Percentiles rank a stretch among this genome's conserved stretches.
Conservation (phyloP, 2,888 invertebrate species). For the Pilophorus perplexus region DNA sequence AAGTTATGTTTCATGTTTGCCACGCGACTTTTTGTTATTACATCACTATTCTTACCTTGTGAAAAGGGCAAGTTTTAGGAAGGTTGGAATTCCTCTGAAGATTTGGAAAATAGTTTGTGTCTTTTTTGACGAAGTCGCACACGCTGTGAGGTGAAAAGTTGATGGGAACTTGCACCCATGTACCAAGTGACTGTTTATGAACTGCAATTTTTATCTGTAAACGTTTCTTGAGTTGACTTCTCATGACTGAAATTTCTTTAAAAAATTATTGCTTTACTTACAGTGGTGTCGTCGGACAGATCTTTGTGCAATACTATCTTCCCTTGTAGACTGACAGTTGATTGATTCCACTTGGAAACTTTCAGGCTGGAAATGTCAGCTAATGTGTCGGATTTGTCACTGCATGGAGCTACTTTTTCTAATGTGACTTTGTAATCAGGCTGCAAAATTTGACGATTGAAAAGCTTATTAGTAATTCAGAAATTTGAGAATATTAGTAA, state of each 20-base stretch:
- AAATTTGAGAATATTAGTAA: too few species aligned
- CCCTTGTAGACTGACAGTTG: not conserved
- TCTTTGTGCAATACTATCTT: conserved; percentile 1
- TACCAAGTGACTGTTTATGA: not conserved
- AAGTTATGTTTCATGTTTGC: too few species aligned
- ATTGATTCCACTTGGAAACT: not conserved
- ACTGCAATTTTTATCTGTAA: conserved; percentile 1
- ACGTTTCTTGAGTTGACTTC: not conserved
- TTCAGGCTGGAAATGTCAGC: conserved; percentile 22
- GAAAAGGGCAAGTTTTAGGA: conserved; percentile 11
- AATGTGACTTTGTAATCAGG: conserved; percentile 2
- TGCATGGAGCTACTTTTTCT: conserved; percentile 14
- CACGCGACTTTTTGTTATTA: too few species aligned
- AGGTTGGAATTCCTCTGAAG: not conserved
- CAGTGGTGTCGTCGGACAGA: conserved; percentile 15
- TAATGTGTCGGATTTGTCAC: not conserved
- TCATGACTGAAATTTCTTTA: not conserved
- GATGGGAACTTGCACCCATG: conserved; percentile 1
- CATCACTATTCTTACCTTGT: conserved; percentile 17
- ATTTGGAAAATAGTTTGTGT: not conserved
- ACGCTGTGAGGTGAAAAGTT: not conserved
- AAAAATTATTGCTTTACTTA: not conserved
- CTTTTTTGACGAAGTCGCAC: conserved; percentile 14
- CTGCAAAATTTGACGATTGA: conserved; percentile 6
- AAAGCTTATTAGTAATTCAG: too few species aligned